Evolutionary conservation across 2,888 invertebrate species (phyloP), one percentile per base, ranked within the genome.

Genomic region (Elegia similella): DNA sequence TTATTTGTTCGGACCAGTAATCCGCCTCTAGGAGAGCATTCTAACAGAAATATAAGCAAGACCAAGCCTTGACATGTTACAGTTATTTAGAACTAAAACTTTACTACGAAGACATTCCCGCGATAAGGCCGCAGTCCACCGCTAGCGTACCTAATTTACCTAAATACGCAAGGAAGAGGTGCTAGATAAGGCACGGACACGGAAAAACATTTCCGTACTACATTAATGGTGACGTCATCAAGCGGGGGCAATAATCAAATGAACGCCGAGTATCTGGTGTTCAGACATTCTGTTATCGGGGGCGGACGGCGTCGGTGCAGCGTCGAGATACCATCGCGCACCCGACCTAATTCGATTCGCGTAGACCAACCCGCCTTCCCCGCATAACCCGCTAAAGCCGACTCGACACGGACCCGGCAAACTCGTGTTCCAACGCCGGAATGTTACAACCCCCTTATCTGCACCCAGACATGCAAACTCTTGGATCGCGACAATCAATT

Each of bases 321-420:
- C 68, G 63, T 60, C 61, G 68, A 78, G 86, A 88, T 88, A 83
- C 66, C 75, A 89, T 88, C 87, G 78, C 69, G 70, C 72, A 71
- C 77, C 82, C 84, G 84, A 83, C 86, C 84, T 88, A 85, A 88
- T 87, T 87, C 84, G 83, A 86, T 85, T 80, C 76, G 72, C 76
- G 34, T 50, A 50, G 50, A 16, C 50, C 72, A 75, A 74, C 74
- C 67, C 67, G 65, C 74, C 70, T 67, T 66, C 65, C 68, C 69
- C 65, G 58, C 64, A 63, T 66, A 68, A 61, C 67, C 68, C 68
- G 66, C 65, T 68, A 63, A 73, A 73, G 72, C 75, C 67, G 65
- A 58, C 69, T 68, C 67, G 62, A 66, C 66, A 67, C 64, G 62
- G 65, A 64, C 65, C 66, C 74, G 60, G 69, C 68, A 65, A 69